phyloP scores from a whole-genome alignment of 2,113 vertebrate species.

The Anolis carolinensis region DNA sequence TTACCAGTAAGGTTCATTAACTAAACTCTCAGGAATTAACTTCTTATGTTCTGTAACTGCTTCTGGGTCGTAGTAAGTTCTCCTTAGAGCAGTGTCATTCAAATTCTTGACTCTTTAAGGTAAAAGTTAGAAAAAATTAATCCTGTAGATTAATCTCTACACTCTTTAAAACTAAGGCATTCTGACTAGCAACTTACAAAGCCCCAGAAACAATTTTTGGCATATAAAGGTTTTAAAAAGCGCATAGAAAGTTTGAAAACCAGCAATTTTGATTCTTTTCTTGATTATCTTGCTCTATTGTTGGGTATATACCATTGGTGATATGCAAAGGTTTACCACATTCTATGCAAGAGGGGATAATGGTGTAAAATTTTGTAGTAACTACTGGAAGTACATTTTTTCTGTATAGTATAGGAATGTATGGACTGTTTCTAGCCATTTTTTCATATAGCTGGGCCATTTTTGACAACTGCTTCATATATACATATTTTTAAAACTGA shows the following conservation, averaged over 20 bases:
- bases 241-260: slow-evolving; percentile 83
- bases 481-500: slow-evolving; percentile 60
- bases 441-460: slow-evolving; percentile 60
- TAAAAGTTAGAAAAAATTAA: slow-evolving; percentile 69
- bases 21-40: slow-evolving; percentile 94
- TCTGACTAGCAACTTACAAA: slow-evolving; percentile 69
- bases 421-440: slow-evolving; percentile 65
- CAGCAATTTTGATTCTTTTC: slow-evolving; percentile 80
- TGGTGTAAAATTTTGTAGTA: slow-evolving; percentile 81
- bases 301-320: slow-evolving; percentile 76
- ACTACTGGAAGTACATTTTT: slow-evolving; percentile 78
- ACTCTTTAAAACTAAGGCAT: slow-evolving; percentile 73
- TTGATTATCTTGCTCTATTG: slow-evolving; percentile 76
- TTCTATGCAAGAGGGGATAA: slow-evolving; percentile 85
- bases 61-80: slow-evolving; percentile 80
- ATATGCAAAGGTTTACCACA: slow-evolving; percentile 85
- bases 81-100: slow-evolving; percentile 74
- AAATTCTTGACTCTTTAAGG: slow-evolving; percentile 65
- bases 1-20: slow-evolving; percentile 91
- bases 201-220: slow-evolving; percentile 74
- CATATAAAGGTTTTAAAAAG: slow-evolving; percentile 69
- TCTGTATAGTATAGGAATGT: slow-evolving; percentile 79
- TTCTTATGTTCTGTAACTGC: slow-evolving; percentile 82
- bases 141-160: slow-evolving; percentile 62
- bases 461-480: slow-evolving; percentile 65